These are phyloP conservation scores for Oscheius sp. DNA, from an alignment of 2,888 invertebrate genomes.

Conservation along the genomic window DNA sequence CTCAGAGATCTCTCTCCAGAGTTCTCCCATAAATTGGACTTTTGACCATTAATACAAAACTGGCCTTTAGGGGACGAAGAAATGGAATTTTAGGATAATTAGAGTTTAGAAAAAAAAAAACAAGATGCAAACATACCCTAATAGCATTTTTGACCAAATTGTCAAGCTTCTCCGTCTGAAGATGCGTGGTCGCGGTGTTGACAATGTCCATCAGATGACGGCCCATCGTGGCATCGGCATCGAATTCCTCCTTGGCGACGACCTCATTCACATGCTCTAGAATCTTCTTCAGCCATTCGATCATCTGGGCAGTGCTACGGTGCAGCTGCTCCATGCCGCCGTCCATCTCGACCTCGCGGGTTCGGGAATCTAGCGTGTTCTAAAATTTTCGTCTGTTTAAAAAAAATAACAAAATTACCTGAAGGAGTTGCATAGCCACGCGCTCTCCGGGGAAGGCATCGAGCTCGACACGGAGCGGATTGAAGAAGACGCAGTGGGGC, in stretches of 20 bases:
- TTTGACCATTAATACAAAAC: no score
- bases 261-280: constrained; percentile 85
- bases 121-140: constrained; percentile 78
- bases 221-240: constrained; percentile 86
- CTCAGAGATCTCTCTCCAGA: background rate
- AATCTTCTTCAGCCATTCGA: constrained; percentile 70
- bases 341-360: constrained; percentile 77
- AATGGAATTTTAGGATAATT: no score
- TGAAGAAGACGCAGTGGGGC: constrained; percentile 89
- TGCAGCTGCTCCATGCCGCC: constrained; percentile 83
- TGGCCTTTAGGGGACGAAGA: no score
- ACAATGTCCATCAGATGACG: constrained; percentile 82
- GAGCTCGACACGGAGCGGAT: constrained; percentile 90
- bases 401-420: constrained; percentile 30
- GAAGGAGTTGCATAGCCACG: constrained; percentile 75
- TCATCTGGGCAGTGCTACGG: constrained; percentile 85
- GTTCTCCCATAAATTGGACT: no score
- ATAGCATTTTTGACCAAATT: constrained; percentile 95
- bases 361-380: constrained; percentile 74
- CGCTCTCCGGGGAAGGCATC: constrained; percentile 90
- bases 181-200: constrained; percentile 82
- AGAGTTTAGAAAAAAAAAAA: no score
- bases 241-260: constrained; percentile 78
- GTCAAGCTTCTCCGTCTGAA: constrained; percentile 89
- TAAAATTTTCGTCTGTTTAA: constrained; percentile 21